Conservation (phyloP, 1,140 invertebrate species). For the Ladona fulva region DNA sequence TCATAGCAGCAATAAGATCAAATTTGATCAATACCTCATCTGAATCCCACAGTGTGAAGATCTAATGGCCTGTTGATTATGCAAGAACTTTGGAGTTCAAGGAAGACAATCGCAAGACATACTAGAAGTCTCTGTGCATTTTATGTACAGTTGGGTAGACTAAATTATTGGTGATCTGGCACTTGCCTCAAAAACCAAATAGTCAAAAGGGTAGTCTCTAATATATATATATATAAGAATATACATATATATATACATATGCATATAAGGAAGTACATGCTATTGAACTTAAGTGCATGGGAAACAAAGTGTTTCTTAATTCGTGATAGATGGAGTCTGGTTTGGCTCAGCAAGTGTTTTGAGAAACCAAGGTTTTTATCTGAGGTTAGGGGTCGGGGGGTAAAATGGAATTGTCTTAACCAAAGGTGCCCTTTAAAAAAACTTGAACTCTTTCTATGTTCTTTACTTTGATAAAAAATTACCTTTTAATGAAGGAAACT, state of each 20-base stretch:
- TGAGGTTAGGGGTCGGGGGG: too few relatives aligned
- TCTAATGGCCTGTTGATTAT: neutral
- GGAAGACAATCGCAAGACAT: neutral
- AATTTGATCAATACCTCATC: constrained; percentile 7
- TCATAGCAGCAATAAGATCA: constrained; percentile 6
- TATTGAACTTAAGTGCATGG: too few relatives aligned
- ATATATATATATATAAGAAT: too few relatives aligned
- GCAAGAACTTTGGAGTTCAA: neutral
- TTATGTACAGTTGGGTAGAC: neutral
- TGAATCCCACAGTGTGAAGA: neutral
- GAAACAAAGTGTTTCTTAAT: too few relatives aligned
- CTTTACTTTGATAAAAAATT: neutral
- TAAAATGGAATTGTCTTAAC: neutral
- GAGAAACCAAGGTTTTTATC: too few relatives aligned
- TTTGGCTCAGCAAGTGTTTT: too few relatives aligned
- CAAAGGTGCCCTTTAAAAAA: neutral
- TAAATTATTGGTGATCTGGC: too few relatives aligned
- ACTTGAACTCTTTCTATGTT: constrained; percentile 7
- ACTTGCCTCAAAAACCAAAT: too few relatives aligned
- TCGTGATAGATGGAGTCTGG: too few relatives aligned
- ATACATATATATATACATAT: too few relatives aligned
- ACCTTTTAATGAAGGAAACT: neutral
- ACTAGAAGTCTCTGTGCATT: neutral
- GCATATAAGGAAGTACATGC: too few relatives aligned
- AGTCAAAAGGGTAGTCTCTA: too few relatives aligned